Base-by-base conservation (phyloP, 2,113 vertebrate species). In the Origma solitaria region DNA sequence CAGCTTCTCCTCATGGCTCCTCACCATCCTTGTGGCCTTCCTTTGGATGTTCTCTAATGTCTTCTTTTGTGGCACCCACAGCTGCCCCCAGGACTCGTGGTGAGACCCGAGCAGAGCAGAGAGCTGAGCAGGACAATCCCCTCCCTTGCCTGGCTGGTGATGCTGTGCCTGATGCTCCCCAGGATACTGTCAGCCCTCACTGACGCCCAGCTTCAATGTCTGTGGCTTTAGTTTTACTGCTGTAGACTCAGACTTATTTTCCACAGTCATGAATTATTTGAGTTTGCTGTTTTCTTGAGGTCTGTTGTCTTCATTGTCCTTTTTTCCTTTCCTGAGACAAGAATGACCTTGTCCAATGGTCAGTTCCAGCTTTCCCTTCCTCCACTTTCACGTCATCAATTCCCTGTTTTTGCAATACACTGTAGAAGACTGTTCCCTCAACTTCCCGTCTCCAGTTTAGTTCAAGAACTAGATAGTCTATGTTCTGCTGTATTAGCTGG, bases 121-220 rank as follows among this genome's bases (percentile, higher is more conserved):
- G 40, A 65, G 10, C 27, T 44, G 18, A 47, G 17, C 2, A 0
- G 62, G 38, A 40, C 45, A 53, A 60, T 51, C 24, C 17, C 37
- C 31, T 37, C 44, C 17, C 31, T 44, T 65, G 6, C 13, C 22
- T 0, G 0, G 12, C 37, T 42, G 23, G 18, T 0, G 0, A 7
- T 51, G 44, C 31, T 73, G 51, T 15, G 37, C 44, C 37, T 64
- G 44, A 21, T 72, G 51, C 7, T 0, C 4, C 15, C 14, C 45
- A 45, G 60, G 51, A n/a, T 53, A 73, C 7, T 1, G 2, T 24
- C 9, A 8, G 15, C 23, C 13, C 23, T 45, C 25, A 62, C 8
- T 72, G n/a, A n/a, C 5, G 6, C 3, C 15, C 49, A 12, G 37
- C 15, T 58, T 70, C 60, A 82, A 76, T 44, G 35, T 68, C 51